Conservation (phyloP, 37 sponge, comb jelly and placozoan species). For the Spongia lamella region DNA sequence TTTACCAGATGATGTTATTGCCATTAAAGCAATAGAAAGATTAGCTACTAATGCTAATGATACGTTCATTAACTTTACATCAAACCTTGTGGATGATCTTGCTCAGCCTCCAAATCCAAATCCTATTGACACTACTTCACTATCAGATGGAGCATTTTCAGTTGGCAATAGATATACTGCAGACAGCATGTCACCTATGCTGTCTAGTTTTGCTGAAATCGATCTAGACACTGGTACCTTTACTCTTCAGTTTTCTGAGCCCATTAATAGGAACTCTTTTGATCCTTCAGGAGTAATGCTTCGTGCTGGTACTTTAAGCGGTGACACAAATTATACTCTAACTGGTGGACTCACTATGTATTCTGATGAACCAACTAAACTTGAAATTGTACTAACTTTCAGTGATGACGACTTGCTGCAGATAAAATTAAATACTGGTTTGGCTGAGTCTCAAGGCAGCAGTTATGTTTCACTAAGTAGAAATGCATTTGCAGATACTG, state of each 20-base stretch:
- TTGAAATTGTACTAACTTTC: conserved; percentile 31
- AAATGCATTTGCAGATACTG: conserved; percentile 66
- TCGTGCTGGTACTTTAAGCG: conserved; percentile 8
- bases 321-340: conserved; percentile 20
- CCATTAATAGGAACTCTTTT: conserved; percentile 54
- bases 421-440: conserved; percentile 51
- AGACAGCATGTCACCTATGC: conserved; percentile 43
- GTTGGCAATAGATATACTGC: conserved; percentile 32
- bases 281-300: conserved; percentile 24
- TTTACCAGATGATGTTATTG: conserved; percentile 44
- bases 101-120: conserved; percentile 27
- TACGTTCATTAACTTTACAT: conserved; percentile 75
- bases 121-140: conserved; percentile 21
- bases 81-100: conserved; percentile 59
- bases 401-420: conserved; percentile 53
- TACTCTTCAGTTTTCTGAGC: conserved; percentile 67
- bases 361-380: conserved; percentile 28
- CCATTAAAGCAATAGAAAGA: conserved; percentile 63
- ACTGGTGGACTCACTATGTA: conserved; percentile 61
- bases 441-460: conserved; percentile 38
- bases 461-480: conserved; percentile 61
- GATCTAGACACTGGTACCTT: conserved; percentile 69
- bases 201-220: conserved; percentile 33
- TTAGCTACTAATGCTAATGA: conserved; percentile 51
- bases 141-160: conserved; percentile 29